Percentiles rank a stretch among this genome's conserved stretches.
These are phyloP conservation scores for Nannobrachium achirus DNA, from an alignment of 2,113 vertebrate genomes.

Conservation along the genomic window DNA sequence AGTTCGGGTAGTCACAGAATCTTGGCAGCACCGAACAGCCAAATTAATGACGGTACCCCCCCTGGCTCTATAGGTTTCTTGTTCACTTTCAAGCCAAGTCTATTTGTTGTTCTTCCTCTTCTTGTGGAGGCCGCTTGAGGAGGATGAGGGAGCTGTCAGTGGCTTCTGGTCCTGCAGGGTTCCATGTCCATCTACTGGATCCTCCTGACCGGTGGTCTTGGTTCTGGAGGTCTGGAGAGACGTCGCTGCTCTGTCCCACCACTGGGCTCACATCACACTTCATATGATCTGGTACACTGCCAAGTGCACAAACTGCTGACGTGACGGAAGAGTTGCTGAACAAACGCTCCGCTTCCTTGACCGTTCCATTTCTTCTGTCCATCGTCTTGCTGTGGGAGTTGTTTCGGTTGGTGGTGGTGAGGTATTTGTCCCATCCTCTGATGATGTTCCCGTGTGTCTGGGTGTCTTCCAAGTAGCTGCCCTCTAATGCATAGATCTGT, in stretches of 20 bases:
- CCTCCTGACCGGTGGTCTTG: slow-evolving; percentile 97
- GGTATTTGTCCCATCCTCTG: slow-evolving; percentile 96
- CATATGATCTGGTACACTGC: slow-evolving; percentile 96
- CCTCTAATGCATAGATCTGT: slow-evolving; percentile 98
- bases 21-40: too few species aligned
- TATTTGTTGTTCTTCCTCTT: too few species aligned
- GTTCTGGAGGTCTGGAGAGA: slow-evolving; percentile 97
- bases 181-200: too few species aligned
- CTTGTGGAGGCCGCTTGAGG: slow-evolving; percentile 93
- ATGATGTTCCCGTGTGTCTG: slow-evolving; percentile 99
- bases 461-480: slow-evolving; percentile 97
- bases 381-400: slow-evolving; percentile 95
- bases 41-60: too few species aligned
- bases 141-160: slow-evolving; percentile 95
- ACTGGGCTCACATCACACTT: too few species aligned
- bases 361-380: slow-evolving; percentile 95
- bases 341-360: slow-evolving; percentile 96
- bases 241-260: slow-evolving; percentile 96
- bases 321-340: slow-evolving; percentile 99
- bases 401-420: slow-evolving; percentile 97
- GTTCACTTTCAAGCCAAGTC: too few species aligned
- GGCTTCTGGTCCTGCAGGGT: too few species aligned
- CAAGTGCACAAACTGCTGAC: slow-evolving; percentile 93
- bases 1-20: too few species aligned
- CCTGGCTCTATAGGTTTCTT: too few species aligned